Evolutionary conservation across 2,888 invertebrate species (phyloP), one percentile per base, ranked within the genome.

Genomic region (Galeopsomyia nigrocyanea): DNA sequence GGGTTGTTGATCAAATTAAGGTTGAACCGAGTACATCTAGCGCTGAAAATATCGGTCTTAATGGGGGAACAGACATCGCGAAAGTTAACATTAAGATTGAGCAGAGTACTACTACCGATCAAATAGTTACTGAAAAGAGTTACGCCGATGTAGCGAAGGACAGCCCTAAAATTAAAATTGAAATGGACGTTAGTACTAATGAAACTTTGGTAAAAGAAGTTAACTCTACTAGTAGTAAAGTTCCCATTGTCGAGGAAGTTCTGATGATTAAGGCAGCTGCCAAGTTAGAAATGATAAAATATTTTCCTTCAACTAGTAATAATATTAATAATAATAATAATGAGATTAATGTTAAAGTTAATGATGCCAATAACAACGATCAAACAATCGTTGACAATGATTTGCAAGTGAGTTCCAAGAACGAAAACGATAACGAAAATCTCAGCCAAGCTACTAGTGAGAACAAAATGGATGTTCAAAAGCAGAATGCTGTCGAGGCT

Each of bases 341-440:
- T 19, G 68, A 68, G 31, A 26, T 39, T 39, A 51, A n/a, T 7
- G 21, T 19, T 60, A 21, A 53, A 19, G 19, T 67, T 56, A 31
- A 26, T 26, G 56, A 67, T 49, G 19, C 39, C 26, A 74, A 72
- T 57, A 64, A 72, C 69, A 74, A 71, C 61, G 75, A 69, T 75
- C 56, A 53, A 69, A 49, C 0, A 69, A 69, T 66, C 70, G 68
- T 71, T 71, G 71, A 72, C 17, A 39, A 57, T 55, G 14, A 57
- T 53, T n/a, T 51, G 10, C 57, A 55, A 50, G 22, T 53, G 63
- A 46, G 46, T 6, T n/a, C 26, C 13, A 50, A 49, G 13, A 64
- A 19, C 55, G 22, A 46, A 22, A 67, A 22, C 19, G 55, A 51
- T 56, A 53, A 53, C 16, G 19, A 39, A 22, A 64, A 51, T 63